These are phyloP conservation scores for Chelonoidis abingdonii DNA, from an alignment of 2,113 vertebrate genomes.

Conservation along the genomic window DNA sequence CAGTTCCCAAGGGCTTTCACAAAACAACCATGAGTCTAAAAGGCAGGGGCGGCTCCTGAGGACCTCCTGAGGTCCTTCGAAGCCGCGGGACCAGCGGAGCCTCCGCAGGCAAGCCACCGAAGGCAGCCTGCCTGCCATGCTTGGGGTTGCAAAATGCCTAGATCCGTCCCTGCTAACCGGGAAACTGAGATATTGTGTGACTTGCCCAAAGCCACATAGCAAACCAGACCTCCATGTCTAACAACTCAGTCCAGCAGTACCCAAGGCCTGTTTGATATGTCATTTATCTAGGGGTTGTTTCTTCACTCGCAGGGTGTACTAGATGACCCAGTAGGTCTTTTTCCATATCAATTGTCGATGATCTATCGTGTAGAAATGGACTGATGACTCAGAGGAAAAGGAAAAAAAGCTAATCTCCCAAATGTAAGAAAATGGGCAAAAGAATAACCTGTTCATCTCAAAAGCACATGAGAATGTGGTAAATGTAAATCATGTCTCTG, in stretches of 20 bases:
- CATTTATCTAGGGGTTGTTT: neutral
- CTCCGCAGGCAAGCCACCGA: too few relatives aligned
- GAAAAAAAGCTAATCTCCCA: neutral
- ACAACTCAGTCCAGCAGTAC: neutral
- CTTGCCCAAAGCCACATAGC: neutral
- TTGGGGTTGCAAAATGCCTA: too few relatives aligned
- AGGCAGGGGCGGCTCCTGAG: neutral
- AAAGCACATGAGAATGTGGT: neutral
- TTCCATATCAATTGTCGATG: neutral
- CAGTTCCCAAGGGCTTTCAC: neutral
- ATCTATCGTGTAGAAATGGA: neutral
- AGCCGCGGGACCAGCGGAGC: too few relatives aligned
- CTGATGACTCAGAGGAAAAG: neutral
- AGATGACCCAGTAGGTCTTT: neutral
- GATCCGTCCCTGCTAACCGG: neutral
- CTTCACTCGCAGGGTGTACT: neutral
- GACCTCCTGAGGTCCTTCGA: too few relatives aligned
- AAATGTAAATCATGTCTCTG: neutral
- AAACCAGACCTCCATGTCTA: neutral
- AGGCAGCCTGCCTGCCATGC: too few relatives aligned
- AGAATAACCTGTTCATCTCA: neutral
- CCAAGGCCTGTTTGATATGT: neutral
- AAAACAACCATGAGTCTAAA: neutral
- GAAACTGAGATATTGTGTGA: fast-evolving
- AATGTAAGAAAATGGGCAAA: neutral